Conservation (phyloP, 2,797 vertebrate species). For the Alca torda region DNA sequence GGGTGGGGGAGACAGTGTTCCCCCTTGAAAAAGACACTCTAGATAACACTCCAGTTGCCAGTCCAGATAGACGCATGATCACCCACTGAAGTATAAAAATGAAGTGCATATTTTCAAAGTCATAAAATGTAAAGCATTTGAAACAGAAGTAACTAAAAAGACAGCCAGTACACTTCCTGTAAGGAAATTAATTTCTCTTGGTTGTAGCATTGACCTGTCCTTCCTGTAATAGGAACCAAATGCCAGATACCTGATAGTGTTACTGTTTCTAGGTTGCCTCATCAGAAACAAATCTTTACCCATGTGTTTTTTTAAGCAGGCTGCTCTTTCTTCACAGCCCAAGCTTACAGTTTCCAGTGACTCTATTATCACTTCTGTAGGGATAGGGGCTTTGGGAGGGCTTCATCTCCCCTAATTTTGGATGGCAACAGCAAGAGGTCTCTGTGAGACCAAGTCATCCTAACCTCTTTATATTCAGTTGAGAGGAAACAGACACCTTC, state of each 20-base stretch:
- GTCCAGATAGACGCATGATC: background rate
- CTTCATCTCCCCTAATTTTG: background rate
- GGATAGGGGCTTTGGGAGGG: background rate
- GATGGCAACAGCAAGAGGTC: background rate
- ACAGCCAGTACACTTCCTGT: background rate
- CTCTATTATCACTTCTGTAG: background rate
- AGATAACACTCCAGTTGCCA: background rate
- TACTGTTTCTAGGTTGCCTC: background rate
- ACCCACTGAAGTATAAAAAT: background rate
- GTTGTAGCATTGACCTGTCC: background rate
- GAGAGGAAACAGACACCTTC: background rate
- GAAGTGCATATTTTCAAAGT: constrained; percentile 2
- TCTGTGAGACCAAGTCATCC: background rate
- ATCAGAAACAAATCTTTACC: background rate
- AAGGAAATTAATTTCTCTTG: constrained; percentile 23
- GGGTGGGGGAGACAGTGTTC: rapidly evolving
- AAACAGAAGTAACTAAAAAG: constrained; percentile 18
- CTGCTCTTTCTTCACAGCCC: background rate
- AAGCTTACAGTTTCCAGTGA: background rate
- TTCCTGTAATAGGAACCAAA: constrained; percentile 6
- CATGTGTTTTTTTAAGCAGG: background rate
- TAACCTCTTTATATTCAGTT: background rate
- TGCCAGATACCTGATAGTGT: background rate
- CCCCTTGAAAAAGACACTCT: background rate
- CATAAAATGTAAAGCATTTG: constrained; percentile 12